phyloP scores from a whole-genome alignment of 2,797 vertebrate species.

The Tympanoctomys barrerae region DNA sequence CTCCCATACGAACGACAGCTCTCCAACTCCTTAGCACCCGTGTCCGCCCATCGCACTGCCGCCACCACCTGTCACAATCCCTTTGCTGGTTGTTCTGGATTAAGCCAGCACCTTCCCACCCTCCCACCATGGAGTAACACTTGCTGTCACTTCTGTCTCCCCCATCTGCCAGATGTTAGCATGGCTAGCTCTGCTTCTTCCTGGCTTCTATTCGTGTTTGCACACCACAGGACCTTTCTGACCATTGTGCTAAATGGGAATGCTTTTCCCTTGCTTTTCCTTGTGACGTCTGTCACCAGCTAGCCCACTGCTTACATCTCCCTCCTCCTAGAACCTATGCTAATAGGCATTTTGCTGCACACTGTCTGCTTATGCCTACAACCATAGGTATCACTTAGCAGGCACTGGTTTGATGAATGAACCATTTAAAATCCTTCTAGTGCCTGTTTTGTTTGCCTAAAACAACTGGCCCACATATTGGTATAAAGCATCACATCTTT shows the following conservation, averaged over 20 bases:
- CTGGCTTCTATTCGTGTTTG: neutral
- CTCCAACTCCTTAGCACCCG: neutral
- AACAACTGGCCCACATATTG: neutral
- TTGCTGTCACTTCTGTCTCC: neutral
- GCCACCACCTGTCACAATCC: neutral
- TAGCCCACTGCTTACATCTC: neutral
- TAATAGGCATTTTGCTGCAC: neutral
- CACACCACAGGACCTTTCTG: neutral
- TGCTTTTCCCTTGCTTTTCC: neutral
- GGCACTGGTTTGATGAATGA: neutral
- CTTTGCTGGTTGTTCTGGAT: neutral
- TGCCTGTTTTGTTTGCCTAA: neutral
- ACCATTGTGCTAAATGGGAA: neutral
- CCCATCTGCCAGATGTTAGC: neutral
- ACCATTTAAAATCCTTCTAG: neutral
- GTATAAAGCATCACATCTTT: neutral
- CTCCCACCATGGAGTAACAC: too few species aligned
- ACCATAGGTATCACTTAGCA: accelerated
- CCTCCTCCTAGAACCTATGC: neutral
- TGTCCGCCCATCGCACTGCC: neutral
- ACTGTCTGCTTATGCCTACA: neutral
- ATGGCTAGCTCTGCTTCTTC: neutral
- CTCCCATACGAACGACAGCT: neutral
- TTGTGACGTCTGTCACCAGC: neutral
- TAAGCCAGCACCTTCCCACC: neutral